phyloP scores from a whole-genome alignment of 2,797 vertebrate species.

The Trichosurus vulpecula region DNA sequence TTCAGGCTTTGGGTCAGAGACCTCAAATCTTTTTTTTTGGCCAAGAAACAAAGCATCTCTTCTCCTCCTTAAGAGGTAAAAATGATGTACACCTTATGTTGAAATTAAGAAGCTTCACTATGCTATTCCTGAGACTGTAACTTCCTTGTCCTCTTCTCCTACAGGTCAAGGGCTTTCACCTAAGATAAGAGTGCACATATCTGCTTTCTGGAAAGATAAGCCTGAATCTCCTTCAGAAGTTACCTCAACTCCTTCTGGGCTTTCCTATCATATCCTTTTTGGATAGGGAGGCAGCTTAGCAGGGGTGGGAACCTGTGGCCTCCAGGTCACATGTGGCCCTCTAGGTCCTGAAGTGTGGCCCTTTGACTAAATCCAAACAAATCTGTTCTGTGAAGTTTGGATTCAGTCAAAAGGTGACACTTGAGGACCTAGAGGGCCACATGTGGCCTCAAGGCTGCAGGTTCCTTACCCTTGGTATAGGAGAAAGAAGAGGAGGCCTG shows the following conservation, averaged over 20 bases:
- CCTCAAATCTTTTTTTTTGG: neutral
- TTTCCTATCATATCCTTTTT: neutral
- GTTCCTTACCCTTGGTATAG: neutral
- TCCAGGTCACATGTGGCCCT: too few species aligned
- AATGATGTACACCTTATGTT: neutral
- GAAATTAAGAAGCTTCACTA: neutral
- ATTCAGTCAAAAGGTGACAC: too few species aligned
- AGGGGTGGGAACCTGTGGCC: too few species aligned
- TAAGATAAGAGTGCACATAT: neutral
- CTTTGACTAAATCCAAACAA: too few species aligned
- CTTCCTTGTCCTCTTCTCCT: neutral
- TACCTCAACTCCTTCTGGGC: neutral
- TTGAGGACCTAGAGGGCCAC: too few species aligned
- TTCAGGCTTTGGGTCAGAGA: neutral
- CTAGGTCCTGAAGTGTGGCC: too few species aligned
- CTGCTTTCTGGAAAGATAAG: neutral
- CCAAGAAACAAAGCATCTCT: neutral
- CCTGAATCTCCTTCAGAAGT: neutral
- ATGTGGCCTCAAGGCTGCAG: too few species aligned
- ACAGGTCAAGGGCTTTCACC: neutral
- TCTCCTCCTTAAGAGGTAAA: neutral
- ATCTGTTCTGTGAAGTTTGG: too few species aligned
- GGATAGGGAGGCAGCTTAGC: neutral
- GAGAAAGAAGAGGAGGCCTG: neutral
- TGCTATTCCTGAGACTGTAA: neutral